phyloP scores from a whole-genome alignment of 1,140 invertebrate species.

The Agrilus planipennis region DNA sequence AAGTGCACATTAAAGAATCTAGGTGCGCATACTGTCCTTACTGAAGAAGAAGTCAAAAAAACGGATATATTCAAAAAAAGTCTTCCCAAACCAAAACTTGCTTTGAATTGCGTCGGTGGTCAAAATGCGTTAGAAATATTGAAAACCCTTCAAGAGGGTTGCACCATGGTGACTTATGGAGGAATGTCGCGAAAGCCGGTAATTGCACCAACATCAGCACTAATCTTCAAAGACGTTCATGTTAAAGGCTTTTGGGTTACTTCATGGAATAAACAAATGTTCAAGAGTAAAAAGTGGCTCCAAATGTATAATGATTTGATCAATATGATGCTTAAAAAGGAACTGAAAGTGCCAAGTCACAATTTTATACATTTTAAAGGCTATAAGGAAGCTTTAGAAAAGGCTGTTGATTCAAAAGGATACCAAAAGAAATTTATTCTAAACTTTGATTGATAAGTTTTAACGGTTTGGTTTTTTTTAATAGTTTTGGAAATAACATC shows the following conservation, averaged over 20 bases:
- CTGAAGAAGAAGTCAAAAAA: conserved; percentile 74
- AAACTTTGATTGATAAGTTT: conserved; percentile 47
- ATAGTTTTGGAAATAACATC: too few species aligned
- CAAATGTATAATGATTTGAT: conserved; percentile 71
- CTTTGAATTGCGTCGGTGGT: conserved; percentile 92
- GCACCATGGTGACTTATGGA: conserved; percentile 91
- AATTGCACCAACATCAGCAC: conserved; percentile 62
- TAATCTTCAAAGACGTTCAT: conserved; percentile 89
- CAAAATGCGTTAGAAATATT: conserved; percentile 75
- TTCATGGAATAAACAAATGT: conserved; percentile 61
- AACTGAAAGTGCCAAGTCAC: conserved; percentile 60
- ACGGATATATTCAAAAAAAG: conserved; percentile 61
- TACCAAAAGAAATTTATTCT: conserved; percentile 67
- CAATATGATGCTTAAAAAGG: conserved; percentile 53
- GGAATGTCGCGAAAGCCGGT: conserved; percentile 93
- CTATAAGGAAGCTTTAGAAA: conserved; percentile 61
- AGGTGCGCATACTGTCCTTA: conserved; percentile 82
- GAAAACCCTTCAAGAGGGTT: conserved; percentile 57
- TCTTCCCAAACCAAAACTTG: conserved; percentile 64
- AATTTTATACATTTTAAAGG: conserved; percentile 61
- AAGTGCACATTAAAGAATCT: conserved; percentile 57
- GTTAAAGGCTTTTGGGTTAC: conserved; percentile 96
- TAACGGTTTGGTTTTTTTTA: too few species aligned
- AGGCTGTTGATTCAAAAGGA: conserved; percentile 53
- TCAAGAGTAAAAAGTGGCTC: conserved; percentile 38